Evolutionary conservation across 2,113 vertebrate species (phyloP), one percentile per base, ranked within the genome.

Genomic region (Oreamnos americanus): DNA sequence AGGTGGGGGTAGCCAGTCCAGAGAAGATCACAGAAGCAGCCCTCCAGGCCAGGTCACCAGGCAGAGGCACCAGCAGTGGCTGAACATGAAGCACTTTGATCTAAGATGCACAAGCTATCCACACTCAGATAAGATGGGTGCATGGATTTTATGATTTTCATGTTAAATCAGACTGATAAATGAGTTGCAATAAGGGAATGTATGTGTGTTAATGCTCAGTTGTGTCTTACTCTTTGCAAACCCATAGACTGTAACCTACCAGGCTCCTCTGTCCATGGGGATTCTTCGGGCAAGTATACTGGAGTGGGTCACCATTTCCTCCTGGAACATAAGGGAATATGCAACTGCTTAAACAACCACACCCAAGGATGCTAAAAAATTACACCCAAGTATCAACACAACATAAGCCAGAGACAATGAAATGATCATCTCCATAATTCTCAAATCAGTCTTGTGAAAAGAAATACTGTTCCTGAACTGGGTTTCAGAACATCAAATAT

Each of bases 1-100:
- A 87, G 6, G 1, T 9, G n/a, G 13, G 8, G 0, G 28, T 36
- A 6, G 2, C 47, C 2, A 55, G 2, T 5, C 8, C 30, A 47
- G 26, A 16, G n/a, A 62, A 11, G 11, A 79, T 14, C 19, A 43
- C 19, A 55, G 9, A 17, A 62, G 51, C n/a, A 55, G 28, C 6
- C 1, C 26, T 51, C 23, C 12, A 28, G 53, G 25, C 19, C 79
- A 53, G 30, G 3, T 60, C 15, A 16, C 9, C 33, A 0, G 12
- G 26, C 17, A 62, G 47, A 25, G 26, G 3, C 15, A 17, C 15
- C 45, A 51, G 49, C 13, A 89, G 83, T 92, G 19, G 6, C 6
- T 47, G 58, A 93, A 6, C 15, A 5, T 82, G 19, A 43, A 88
- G 60, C 51, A 12, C 1, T 3, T 74, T 60, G 11, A 26, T 33